Base-by-base conservation (phyloP, 2,888 invertebrate species). In the Drosophila meridionalis region DNA sequence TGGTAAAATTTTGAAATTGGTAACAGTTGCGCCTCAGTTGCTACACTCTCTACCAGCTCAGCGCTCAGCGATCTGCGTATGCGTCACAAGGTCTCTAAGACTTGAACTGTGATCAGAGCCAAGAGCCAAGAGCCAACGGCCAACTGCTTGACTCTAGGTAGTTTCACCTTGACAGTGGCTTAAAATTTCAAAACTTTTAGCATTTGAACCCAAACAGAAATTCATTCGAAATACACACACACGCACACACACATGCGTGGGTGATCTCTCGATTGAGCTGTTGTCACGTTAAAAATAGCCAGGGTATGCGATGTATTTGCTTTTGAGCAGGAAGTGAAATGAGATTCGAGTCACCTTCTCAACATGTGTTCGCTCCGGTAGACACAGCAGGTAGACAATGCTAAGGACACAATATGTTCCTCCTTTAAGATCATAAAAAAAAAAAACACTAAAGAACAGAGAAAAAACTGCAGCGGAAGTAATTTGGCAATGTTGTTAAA, bases 161-260 rank as follows among this genome's bases (percentile, higher is more conserved):
- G 82, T 73, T 79, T 90, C 45, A 76, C 87, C 90, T 89, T 87
- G 87, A 78, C 80, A 77, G 50, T 64, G 87, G 72, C 76, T 90
- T 79, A 76, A 69, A 66, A 79, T 74, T 76, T 83, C 76, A 63
- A 47, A 57, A 50, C 53, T 57, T 69, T 48, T 62, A 73, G 43
- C 62, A 70, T 60, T 61, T 78, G 68, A 80, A 65, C 78, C 57
- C 60, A 59, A 52, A 20, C 32, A 28, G 47, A 61, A 76, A 71
- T 53, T 67, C 53, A 60, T 3, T 9, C 30, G 55, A 71, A 83
- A 73, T 20, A 83, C 74, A 40, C 59, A 59, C 61, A 69, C 34
- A 66, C 47, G 65, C 52, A 56, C n/a, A 30, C 14, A 38, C 38
- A n/a, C 50, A 9, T 36, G 30, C 42, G 53, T 45, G 76, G 57